phyloP scores from a whole-genome alignment of 2,113 vertebrate genomes.

The Rhizomys pruinosus region DNA sequence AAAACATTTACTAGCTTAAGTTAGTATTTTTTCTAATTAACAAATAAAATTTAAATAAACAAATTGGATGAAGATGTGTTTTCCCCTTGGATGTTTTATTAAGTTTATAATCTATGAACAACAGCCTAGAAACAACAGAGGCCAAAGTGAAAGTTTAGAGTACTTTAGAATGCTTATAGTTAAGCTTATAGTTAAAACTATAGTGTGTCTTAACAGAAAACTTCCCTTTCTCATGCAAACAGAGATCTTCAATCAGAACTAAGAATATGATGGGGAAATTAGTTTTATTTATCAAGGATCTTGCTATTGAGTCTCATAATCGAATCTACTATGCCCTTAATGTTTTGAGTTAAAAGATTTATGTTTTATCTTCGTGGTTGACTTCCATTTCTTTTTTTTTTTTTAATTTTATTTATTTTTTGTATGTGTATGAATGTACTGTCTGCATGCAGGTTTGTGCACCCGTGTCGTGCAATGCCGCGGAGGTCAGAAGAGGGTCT shows the following conservation, averaged over 20 bases:
- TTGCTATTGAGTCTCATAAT: background rate
- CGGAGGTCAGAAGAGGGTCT: too few species aligned
- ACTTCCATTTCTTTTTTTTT: slow-evolving; percentile 32
- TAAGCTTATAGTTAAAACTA: too few species aligned
- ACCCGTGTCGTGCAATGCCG: too few species aligned
- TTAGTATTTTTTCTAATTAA: background rate
- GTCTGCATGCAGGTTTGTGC: too few species aligned
- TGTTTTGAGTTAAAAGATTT: slow-evolving; percentile 47
- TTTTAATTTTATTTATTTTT: too few species aligned
- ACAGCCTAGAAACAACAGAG: background rate
- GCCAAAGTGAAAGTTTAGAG: background rate
- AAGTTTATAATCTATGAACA: background rate
- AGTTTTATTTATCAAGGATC: slow-evolving; percentile 1
- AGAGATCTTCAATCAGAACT: slow-evolving; percentile 5
- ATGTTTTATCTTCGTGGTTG: slow-evolving; percentile 14
- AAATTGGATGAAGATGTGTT: background rate
- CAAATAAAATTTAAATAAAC: background rate
- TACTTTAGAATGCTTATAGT: slow-evolving; percentile 20
- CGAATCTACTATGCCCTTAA: background rate
- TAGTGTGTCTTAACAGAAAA: background rate
- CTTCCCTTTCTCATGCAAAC: background rate
- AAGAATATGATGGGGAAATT: background rate
- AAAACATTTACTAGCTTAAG: background rate
- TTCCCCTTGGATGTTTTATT: background rate
- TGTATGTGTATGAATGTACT: too few species aligned